Base-by-base conservation (phyloP, 92 coral and sea anemone species). In the Zoanthus sociatus region DNA sequence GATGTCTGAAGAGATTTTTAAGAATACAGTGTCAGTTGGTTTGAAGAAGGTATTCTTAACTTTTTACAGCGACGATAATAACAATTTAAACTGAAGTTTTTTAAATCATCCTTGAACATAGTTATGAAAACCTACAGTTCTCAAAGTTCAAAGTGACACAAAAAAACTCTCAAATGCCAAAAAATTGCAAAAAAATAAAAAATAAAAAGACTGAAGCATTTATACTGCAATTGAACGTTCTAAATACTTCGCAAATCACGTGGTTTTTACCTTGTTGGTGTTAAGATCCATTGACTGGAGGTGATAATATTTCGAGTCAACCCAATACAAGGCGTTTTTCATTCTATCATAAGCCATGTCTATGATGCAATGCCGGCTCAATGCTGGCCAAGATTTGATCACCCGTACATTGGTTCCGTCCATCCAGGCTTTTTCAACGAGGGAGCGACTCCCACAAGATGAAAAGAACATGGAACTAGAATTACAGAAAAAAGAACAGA, bases 381-480 rank as follows among this genome's bases (percentile, higher is more conserved):
- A 14, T 1, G 85, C 74, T 17, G 85, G 21, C 85, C 85, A 81
- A 17, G 74, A 44, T 30, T 66, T 81, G 61, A 81, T 7, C 5
- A 44, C 31, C 75, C 6, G 30, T 81, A 70, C 16, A 6, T 81
- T 66, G 1, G 85, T 45, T 42, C 68, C 83, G 55, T 50, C 77
- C 72, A 51, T 9, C 53, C 54, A 72, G 4, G 72, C 67, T 16
- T 64, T 64, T 31, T 74, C 75, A 16, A 70, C 44, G 7, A 48
- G 13, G 12, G 66, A 15, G 15, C 45, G 85, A 44, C 46, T 66
- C 48, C 85, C 85, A 66, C 76, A 63, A 16, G 73, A 78, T 20
- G 85, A 58, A 48, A 87, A 64, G 51, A 72, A 87, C 74, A 77
- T 47, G 44, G 20, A 48, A 18, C 76, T 68, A 68, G 5, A 72